A percentile compares a stretch with the other conserved stretches of the same genome.
Evolutionary conservation across 2,888 invertebrate genomes (phyloP).

Genomic region (Acholoe squamosa): DNA sequence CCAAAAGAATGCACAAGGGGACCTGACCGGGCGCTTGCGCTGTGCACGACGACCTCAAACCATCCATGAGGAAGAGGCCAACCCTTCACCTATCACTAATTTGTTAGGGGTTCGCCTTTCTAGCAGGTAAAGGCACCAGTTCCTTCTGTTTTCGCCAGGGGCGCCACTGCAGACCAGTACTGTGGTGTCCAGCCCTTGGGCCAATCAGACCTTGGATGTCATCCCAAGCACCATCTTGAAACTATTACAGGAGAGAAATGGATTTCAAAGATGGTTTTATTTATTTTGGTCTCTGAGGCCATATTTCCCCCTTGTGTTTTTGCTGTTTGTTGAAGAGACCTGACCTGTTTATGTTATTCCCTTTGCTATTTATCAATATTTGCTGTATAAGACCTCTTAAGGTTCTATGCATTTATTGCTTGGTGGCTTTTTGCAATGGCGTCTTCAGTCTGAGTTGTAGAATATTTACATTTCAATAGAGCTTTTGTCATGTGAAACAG

Average conservation of each 20-base stretch:
- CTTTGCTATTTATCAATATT: not conserved
- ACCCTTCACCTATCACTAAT: conserved; percentile 68
- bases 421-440: not conserved
- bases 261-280: conserved; percentile 37
- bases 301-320: not conserved
- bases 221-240: conserved; percentile 8
- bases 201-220: conserved; percentile 30
- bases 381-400: not conserved
- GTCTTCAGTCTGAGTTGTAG: not conserved
- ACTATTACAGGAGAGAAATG: conserved; percentile 13
- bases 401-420: not conserved
- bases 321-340: not conserved
- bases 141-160: not conserved
- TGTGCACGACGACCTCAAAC: not conserved
- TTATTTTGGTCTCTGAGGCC: not conserved
- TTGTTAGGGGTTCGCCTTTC: conserved; percentile 66
- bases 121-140: conserved; percentile 63
- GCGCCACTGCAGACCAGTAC: not conserved
- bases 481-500: conserved; percentile 6
- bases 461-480: not conserved
- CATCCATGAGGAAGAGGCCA: conserved; percentile 66
- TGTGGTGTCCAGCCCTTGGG: not conserved
- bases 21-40: not conserved
- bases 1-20: conserved; percentile 38
- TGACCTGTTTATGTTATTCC: not conserved